These are phyloP conservation scores for Meandrina meandrites DNA, from an alignment of 92 coral and sea anemone genomes.

Conservation along the genomic window DNA sequence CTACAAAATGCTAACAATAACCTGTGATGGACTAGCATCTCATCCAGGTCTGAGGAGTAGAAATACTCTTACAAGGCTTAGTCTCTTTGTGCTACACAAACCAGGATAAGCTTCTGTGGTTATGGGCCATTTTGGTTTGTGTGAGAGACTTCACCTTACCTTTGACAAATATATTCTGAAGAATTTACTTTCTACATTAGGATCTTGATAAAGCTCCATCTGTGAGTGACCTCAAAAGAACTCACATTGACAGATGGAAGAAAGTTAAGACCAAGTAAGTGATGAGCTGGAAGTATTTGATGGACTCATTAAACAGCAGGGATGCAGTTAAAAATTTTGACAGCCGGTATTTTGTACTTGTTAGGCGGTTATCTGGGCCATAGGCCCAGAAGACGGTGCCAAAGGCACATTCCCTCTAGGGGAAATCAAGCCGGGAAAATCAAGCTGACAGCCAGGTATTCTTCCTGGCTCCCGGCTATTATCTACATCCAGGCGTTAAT, in stretches of 20 bases:
- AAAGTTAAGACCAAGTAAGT: conserved; percentile 62
- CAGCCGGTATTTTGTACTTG: too few species aligned
- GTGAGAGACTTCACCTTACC: not conserved
- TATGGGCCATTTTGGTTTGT: not conserved
- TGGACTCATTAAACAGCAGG: not conserved
- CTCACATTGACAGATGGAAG: conserved; percentile 75
- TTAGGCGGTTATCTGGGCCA: too few species aligned
- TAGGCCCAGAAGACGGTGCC: too few species aligned
- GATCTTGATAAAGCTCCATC: conserved; percentile 55
- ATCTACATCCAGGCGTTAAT: too few species aligned
- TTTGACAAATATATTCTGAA: not conserved
- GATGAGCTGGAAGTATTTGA: not conserved
- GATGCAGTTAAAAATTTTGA: too few species aligned
- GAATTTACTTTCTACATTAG: conserved; percentile 1
- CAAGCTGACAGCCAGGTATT: too few species aligned
- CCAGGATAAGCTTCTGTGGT: not conserved
- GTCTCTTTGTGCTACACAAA: not conserved
- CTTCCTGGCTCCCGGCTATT: too few species aligned
- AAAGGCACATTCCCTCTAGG: too few species aligned
- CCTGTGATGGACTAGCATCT: too few species aligned
- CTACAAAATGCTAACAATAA: too few species aligned
- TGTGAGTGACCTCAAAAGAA: conserved; percentile 60
- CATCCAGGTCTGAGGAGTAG: not conserved
- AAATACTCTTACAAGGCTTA: not conserved
- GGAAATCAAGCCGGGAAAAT: too few species aligned